phyloP scores from a whole-genome alignment of 2,113 vertebrate species.

The Siniperca chuatsi region DNA sequence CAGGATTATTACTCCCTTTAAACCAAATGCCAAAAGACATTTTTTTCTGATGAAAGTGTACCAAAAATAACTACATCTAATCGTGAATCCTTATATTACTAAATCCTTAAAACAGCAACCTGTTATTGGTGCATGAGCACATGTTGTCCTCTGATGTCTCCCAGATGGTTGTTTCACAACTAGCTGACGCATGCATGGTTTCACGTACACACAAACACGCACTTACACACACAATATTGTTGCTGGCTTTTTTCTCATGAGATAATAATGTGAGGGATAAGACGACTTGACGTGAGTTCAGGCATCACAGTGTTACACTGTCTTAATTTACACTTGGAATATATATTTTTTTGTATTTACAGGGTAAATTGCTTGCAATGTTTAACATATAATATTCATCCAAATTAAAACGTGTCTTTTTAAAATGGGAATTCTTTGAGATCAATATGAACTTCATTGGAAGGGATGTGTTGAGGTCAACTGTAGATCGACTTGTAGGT shows the following conservation, averaged over 20 bases:
- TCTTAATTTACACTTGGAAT: background rate
- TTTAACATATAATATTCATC: too few relatives aligned
- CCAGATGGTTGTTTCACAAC: slow-evolving; percentile 16
- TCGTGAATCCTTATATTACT: background rate
- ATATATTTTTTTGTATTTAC: too few relatives aligned
- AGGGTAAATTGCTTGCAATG: too few relatives aligned
- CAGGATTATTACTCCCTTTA: slow-evolving; percentile 2
- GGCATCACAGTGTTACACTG: background rate
- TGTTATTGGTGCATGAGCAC: background rate
- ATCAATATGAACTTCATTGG: too few relatives aligned
- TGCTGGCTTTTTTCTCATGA: slow-evolving; percentile 7
- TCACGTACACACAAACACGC: background rate
- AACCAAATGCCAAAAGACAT: background rate
- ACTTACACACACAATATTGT: background rate
- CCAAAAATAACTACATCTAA: background rate
- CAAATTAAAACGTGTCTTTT: too few relatives aligned
- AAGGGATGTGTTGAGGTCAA: too few relatives aligned
- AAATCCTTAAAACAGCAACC: background rate
- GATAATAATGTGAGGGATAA: slow-evolving; percentile 21
- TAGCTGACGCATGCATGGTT: background rate
- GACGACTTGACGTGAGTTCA: background rate
- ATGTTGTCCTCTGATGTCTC: background rate
- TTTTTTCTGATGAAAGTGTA: background rate
- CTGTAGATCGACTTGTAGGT: too few relatives aligned
- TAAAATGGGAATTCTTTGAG: too few relatives aligned